These are phyloP conservation scores for Reticulitermes lucifugus DNA, from an alignment of 2,888 invertebrate species.

Conservation along the genomic window DNA sequence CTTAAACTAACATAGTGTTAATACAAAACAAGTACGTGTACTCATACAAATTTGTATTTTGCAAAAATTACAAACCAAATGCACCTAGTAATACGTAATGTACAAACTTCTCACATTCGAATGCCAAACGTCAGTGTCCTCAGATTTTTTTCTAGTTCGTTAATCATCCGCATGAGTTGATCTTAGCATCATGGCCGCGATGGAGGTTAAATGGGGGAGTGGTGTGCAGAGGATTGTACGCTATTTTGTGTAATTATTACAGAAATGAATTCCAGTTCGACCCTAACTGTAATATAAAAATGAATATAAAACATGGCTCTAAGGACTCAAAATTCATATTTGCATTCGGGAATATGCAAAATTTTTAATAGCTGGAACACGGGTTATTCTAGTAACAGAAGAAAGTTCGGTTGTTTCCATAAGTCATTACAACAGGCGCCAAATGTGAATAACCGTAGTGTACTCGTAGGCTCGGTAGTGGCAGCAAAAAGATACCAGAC, in stretches of 20 bases:
- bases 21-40: too few relatives aligned
- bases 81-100: neutral
- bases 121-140: neutral
- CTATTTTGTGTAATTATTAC: neutral
- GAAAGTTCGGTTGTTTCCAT: slow-evolving; percentile 17
- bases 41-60: neutral
- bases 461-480: neutral
- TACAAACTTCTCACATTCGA: neutral
- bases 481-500: neutral
- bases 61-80: neutral
- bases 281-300: slow-evolving; percentile 6
- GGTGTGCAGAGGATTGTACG: neutral
- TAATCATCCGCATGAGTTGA: neutral
- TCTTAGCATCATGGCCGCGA: neutral
- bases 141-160: too few relatives aligned
- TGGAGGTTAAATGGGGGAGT: neutral
- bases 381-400: neutral
- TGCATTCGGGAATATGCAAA: slow-evolving; percentile 31
- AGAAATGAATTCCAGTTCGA: slow-evolving; percentile 22
- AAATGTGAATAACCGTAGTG: slow-evolving; percentile 29
- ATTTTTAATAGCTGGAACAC: slow-evolving; percentile 18
- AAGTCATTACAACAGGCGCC: slow-evolving; percentile 32
- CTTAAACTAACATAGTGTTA: too few relatives aligned
- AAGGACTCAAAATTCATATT: slow-evolving; percentile 5
- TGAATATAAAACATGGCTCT: neutral